Percentiles rank a stretch among this genome's conserved stretches.
Conservation (phyloP, 2,113 vertebrate species). For the Sceloporus undulatus region DNA sequence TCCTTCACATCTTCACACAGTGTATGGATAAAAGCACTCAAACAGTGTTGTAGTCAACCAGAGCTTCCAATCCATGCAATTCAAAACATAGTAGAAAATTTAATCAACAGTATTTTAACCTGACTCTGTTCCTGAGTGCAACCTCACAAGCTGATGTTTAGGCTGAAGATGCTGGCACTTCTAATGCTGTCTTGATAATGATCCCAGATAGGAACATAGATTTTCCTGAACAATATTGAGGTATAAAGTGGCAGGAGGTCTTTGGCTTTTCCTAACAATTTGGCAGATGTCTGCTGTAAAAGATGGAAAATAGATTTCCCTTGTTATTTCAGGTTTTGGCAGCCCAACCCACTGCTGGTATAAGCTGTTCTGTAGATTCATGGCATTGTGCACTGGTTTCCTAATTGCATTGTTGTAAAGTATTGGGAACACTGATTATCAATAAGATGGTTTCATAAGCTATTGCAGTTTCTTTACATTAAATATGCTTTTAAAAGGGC, state of each 20-base stretch:
- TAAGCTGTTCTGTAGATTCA: constrained; percentile 24
- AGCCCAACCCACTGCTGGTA: background rate
- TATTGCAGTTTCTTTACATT: constrained; percentile 10
- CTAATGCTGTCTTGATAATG: background rate
- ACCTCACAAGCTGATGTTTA: background rate
- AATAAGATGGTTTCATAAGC: constrained; percentile 13
- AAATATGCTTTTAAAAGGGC: constrained; percentile 12
- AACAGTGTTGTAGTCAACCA: background rate
- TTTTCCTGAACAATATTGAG: constrained; percentile 23
- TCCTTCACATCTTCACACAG: background rate
- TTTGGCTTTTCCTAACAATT: constrained; percentile 13
- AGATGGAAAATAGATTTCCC: background rate
- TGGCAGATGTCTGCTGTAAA: constrained; percentile 21
- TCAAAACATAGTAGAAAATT: background rate
- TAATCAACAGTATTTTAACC: background rate
- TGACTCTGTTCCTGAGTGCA: background rate
- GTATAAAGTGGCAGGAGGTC: background rate
- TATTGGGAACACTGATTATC: background rate
- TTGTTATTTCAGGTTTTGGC: background rate
- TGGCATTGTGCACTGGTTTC: background rate
- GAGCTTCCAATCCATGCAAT: background rate
- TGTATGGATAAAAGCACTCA: background rate
- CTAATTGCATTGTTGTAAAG: constrained; percentile 15
- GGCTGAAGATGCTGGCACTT: background rate
- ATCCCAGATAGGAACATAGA: background rate